Conservation (phyloP, 1,140 invertebrate species). For the Carposina sasakii region DNA sequence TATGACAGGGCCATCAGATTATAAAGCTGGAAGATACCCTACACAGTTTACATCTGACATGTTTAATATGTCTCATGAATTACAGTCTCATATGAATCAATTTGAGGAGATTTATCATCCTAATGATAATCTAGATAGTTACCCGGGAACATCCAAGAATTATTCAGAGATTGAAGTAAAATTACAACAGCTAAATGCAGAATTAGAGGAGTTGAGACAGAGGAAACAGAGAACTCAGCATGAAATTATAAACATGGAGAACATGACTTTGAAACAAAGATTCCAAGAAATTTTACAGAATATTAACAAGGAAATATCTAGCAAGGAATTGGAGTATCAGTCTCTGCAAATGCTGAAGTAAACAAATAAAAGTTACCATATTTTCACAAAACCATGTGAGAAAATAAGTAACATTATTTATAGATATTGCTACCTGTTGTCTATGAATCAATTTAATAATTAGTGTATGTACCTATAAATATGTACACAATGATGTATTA, state of each 20-base stretch:
- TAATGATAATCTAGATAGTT: constrained; percentile 20
- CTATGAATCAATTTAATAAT: too few relatives aligned
- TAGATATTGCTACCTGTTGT: too few relatives aligned
- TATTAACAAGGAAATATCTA: constrained; percentile 83
- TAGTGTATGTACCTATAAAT: too few relatives aligned
- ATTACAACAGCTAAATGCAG: constrained; percentile 75
- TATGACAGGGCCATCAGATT: constrained; percentile 8
- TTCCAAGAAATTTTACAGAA: constrained; percentile 87
- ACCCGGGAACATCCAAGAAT: constrained; percentile 27
- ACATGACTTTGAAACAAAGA: constrained; percentile 84
- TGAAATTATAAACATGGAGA: constrained; percentile 90
- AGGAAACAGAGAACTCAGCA: constrained; percentile 83
- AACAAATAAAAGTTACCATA: too few relatives aligned
- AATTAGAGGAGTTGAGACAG: constrained; percentile 81
- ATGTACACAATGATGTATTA: too few relatives aligned
- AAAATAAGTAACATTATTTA: too few relatives aligned
- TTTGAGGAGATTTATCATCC: too few relatives aligned
- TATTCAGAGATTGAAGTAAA: constrained; percentile 67
- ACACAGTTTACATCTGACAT: constrained; percentile 1
- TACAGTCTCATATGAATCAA: constrained; percentile 48
- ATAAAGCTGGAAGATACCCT: neutral
- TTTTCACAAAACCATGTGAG: too few relatives aligned
- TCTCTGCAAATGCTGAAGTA: constrained; percentile 46
- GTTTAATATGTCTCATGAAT: neutral
- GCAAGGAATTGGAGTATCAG: constrained; percentile 83